A percentile compares a stretch with the other conserved stretches of the same genome.
Conservation (phyloP, 2,113 vertebrate genomes). For the Dryoscopus gambensis region DNA sequence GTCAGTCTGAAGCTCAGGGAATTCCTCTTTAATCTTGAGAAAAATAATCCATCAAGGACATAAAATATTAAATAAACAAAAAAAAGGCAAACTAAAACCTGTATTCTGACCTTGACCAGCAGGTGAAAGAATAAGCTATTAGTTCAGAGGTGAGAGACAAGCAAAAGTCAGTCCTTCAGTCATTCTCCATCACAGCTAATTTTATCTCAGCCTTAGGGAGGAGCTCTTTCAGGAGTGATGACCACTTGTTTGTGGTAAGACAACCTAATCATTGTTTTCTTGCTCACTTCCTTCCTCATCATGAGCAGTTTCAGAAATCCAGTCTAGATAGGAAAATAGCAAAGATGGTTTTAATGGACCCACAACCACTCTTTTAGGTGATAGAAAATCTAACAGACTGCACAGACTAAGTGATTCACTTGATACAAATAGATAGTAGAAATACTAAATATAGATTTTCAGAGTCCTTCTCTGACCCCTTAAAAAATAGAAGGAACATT, state of each 20-base stretch:
- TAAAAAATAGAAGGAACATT: background rate
- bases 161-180: background rate
- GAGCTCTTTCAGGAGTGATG: background rate
- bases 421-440: background rate
- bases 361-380: background rate
- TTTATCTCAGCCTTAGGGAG: background rate
- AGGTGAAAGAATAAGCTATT: background rate
- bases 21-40: background rate
- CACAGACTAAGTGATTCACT: background rate
- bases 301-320: background rate
- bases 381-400: background rate
- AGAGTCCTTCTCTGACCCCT: background rate
- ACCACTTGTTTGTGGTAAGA: background rate
- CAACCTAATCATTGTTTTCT: background rate
- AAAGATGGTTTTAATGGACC: background rate
- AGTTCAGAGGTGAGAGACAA: background rate
- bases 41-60: background rate
- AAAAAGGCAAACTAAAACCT: background rate
- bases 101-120: background rate
- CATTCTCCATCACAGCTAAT: background rate
- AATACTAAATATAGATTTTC: background rate
- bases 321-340: background rate
- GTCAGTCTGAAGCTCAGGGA: background rate
- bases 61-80: background rate
- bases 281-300: background rate